Evolutionary conservation across 2,113 vertebrate species (phyloP).

Genomic region (crab-eating macaque (Macaca fascicularis)): DNA sequence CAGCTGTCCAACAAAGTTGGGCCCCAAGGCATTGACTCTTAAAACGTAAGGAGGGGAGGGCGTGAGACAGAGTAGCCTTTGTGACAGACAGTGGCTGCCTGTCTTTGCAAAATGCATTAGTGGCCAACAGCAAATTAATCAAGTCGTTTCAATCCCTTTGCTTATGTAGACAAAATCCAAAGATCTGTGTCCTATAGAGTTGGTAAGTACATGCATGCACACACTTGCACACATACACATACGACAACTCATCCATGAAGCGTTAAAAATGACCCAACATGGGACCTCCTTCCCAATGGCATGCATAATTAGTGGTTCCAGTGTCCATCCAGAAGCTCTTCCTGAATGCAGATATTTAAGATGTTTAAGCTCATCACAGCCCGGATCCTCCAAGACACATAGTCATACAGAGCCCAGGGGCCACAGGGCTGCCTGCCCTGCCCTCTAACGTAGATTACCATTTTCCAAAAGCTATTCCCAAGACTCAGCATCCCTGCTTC

Average conservation of each 20-base stretch:
- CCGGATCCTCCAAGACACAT: fast-evolving
- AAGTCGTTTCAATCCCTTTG: too few relatives aligned
- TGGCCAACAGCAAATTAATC: neutral
- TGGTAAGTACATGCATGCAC: too few relatives aligned
- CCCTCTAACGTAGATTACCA: neutral
- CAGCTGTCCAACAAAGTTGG: fast-evolving
- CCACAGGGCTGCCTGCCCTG: neutral
- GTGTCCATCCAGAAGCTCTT: too few relatives aligned
- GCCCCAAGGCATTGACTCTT: neutral
- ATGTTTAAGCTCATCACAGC: fast-evolving
- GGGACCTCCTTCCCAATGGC: too few relatives aligned
- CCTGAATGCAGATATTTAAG: neutral
- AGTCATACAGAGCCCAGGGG: neutral
- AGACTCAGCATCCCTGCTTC: too few relatives aligned
- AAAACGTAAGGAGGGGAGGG: neutral
- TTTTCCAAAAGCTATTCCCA: neutral
- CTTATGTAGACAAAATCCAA: neutral
- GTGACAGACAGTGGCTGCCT: fast-evolving
- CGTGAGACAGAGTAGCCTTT: fast-evolving
- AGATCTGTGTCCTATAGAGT: fast-evolving
- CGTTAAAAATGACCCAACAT: neutral
- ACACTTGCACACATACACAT: fast-evolving
- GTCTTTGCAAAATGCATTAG: fast-evolving
- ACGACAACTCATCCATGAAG: neutral
- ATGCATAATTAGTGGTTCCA: fast-evolving